These are phyloP conservation scores for Eupithecia exiguata DNA, from an alignment of 2,888 invertebrate species.

Conservation along the genomic window DNA sequence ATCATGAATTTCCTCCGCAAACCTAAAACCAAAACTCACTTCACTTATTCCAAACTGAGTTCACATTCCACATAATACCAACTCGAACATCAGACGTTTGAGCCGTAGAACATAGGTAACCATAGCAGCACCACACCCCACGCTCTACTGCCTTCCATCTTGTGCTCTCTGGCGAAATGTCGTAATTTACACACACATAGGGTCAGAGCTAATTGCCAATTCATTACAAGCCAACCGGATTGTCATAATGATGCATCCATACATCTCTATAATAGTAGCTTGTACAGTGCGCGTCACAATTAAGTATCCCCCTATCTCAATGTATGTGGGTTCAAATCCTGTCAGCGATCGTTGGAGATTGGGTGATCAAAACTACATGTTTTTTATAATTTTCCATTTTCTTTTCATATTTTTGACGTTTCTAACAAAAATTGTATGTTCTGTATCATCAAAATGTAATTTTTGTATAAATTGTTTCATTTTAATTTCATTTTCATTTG, in stretches of 20 bases:
- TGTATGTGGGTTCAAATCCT: no score
- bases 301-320: no score
- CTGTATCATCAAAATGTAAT: no score
- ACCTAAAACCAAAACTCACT: not conserved
- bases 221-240: slow-evolving; percentile 62
- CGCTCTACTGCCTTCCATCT: slow-evolving; percentile 11
- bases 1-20: not conserved
- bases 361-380: no score
- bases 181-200: slow-evolving; percentile 49
- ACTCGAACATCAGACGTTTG: slow-evolving; percentile 6
- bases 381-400: no score
- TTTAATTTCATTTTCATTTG: no score
- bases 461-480: no score
- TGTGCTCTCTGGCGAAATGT: slow-evolving; percentile 32
- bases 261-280: slow-evolving; percentile 47
- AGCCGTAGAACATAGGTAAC: slow-evolving; percentile 7
- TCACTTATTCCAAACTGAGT: not conserved
- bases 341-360: no score
- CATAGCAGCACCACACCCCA: not conserved
- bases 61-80: not conserved
- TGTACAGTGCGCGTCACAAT: no score
- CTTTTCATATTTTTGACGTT: no score
- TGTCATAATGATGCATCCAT: slow-evolving; percentile 60
- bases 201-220: slow-evolving; percentile 63
- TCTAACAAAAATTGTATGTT: no score